phyloP scores from a whole-genome alignment of 2,113 vertebrate species.

The Apteryx owenii region DNA sequence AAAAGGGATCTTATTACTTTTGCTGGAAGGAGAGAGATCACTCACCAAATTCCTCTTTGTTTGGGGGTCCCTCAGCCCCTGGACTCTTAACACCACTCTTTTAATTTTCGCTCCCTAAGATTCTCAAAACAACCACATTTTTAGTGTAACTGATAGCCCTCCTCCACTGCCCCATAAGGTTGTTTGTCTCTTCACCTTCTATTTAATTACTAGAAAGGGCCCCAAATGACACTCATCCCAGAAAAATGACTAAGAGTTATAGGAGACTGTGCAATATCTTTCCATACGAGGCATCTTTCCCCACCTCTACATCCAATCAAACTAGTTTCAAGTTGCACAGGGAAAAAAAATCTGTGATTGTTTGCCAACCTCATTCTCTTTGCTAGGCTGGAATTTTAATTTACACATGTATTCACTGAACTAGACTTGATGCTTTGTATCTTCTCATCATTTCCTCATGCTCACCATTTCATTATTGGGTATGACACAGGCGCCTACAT shows the following conservation, averaged over 20 bases:
- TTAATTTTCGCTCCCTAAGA: neutral
- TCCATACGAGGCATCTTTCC: neutral
- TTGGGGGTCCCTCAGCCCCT: neutral
- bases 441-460: neutral
- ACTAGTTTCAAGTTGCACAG: neutral
- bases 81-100: neutral
- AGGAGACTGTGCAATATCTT: neutral
- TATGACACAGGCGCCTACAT: neutral
- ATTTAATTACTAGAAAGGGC: neutral
- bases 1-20: neutral
- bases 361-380: neutral
- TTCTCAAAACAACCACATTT: neutral
- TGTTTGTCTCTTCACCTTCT: conserved; percentile 21
- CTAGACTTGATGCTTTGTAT: neutral
- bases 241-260: neutral
- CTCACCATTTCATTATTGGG: neutral
- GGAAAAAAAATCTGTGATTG: no score
- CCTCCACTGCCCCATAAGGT: neutral
- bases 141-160: neutral
- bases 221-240: neutral
- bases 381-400: neutral
- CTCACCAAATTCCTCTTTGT: neutral
- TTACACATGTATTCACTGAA: neutral
- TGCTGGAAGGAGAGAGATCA: neutral
- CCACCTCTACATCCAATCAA: neutral